Conservation (phyloP, 2,797 vertebrate genomes). For the Heterohyrax brucei region DNA sequence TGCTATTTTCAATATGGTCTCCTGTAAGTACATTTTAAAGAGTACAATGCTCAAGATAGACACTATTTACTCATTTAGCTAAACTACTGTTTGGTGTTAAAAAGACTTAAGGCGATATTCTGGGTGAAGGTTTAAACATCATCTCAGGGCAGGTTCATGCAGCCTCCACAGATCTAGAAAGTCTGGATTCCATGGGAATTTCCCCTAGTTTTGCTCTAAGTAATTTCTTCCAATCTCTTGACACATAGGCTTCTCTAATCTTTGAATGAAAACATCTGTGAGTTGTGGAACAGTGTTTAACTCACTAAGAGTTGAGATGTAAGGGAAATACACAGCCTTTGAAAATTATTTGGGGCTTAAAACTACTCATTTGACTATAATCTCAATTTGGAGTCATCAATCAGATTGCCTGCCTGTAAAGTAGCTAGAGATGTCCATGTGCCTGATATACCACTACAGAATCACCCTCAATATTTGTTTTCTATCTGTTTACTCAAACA, state of each 20-base stretch:
- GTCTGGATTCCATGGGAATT: background rate
- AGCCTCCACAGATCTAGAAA: background rate
- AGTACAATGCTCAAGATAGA: background rate
- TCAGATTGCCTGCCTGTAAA: background rate
- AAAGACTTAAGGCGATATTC: background rate
- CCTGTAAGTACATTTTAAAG: background rate
- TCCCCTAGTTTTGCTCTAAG: background rate
- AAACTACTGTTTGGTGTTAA: background rate
- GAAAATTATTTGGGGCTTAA: background rate
- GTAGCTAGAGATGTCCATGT: background rate
- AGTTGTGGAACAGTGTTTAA: background rate
- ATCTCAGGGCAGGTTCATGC: background rate
- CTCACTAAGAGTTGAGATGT: background rate
- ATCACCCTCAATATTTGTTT: background rate
- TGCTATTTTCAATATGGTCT: background rate
- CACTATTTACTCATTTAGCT: background rate
- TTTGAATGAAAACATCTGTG: constrained; percentile 4
- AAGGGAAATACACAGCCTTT: background rate
- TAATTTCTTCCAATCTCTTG: background rate
- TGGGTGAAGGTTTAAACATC: background rate
- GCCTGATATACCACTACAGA: rapidly evolving
- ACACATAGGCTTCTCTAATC: background rate
- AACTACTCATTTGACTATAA: background rate
- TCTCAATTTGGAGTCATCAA: background rate
- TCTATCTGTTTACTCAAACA: background rate